Evolutionary conservation across 2,797 vertebrate genomes (phyloP).

Genomic region (Ficedula albicollis): DNA sequence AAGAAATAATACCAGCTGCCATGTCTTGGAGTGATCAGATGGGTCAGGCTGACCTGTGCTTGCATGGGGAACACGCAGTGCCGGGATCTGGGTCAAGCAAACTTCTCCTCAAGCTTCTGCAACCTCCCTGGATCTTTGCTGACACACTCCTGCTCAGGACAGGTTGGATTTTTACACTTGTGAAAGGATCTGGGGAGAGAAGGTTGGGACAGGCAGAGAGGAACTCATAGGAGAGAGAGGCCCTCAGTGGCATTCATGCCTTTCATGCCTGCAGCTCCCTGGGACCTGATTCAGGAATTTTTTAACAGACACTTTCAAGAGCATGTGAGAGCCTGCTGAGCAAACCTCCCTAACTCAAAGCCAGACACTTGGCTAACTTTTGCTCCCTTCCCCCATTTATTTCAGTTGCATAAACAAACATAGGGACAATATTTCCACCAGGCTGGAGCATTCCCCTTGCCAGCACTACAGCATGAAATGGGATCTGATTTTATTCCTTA

Average conservation of each 20-base stretch:
- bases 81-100: not conserved
- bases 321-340: slow-evolving; percentile 24
- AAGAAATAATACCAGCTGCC: not conserved
- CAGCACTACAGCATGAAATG: not conserved
- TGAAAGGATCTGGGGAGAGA: not conserved
- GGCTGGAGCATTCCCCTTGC: not conserved
- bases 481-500: not conserved
- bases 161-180: not conserved
- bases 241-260: slow-evolving; percentile 33
- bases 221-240: not conserved
- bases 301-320: slow-evolving; percentile 29
- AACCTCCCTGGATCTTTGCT: not conserved
- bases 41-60: not conserved
- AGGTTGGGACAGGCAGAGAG: not conserved
- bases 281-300: slow-evolving; percentile 58
- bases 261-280: slow-evolving; percentile 27
- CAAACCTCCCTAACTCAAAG: slow-evolving; percentile 1
- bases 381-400: not conserved
- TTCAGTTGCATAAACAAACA: slow-evolving; percentile 12
- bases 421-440: not conserved
- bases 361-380: not conserved
- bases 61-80: accelerated
- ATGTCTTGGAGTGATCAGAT: not conserved
- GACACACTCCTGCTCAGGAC: not conserved
- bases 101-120: not conserved